Conservation (phyloP, 1,140 invertebrate genomes). For the Drosophila setifemur region DNA sequence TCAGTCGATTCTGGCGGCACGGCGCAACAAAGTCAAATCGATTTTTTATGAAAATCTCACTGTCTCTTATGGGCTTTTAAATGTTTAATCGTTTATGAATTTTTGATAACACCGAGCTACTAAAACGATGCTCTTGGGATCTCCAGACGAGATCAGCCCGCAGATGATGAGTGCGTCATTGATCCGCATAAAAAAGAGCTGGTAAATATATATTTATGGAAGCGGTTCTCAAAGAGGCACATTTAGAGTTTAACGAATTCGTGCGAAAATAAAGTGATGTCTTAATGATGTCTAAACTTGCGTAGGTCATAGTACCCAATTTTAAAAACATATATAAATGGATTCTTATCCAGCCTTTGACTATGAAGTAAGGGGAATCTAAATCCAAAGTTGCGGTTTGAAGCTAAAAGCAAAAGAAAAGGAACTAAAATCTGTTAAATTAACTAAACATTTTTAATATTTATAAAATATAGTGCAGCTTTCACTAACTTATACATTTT, state of each 20-base stretch:
- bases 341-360: neutral
- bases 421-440: neutral
- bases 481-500: no score
- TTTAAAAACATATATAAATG: neutral
- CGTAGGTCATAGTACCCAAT: conserved; percentile 24
- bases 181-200: conserved; percentile 24
- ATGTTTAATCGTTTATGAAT: conserved; percentile 80
- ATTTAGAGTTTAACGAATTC: conserved; percentile 2
- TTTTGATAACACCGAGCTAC: conserved; percentile 61
- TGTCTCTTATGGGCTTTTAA: conserved; percentile 76
- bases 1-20: conserved; percentile 39
- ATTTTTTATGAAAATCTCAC: conserved; percentile 75
- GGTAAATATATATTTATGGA: conserved; percentile 16
- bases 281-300: conserved; percentile 35
- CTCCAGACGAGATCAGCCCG: neutral
- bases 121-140: conserved; percentile 28
- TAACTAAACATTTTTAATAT: no score
- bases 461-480: no score
- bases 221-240: neutral
- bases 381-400: neutral
- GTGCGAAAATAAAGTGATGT: conserved; percentile 11
- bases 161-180: conserved; percentile 16
- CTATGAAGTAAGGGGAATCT: neutral
- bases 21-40: conserved; percentile 72
- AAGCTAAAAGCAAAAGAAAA: neutral